Base-by-base conservation (phyloP, 2,797 vertebrate species). In the Oreochromis mossambicus region DNA sequence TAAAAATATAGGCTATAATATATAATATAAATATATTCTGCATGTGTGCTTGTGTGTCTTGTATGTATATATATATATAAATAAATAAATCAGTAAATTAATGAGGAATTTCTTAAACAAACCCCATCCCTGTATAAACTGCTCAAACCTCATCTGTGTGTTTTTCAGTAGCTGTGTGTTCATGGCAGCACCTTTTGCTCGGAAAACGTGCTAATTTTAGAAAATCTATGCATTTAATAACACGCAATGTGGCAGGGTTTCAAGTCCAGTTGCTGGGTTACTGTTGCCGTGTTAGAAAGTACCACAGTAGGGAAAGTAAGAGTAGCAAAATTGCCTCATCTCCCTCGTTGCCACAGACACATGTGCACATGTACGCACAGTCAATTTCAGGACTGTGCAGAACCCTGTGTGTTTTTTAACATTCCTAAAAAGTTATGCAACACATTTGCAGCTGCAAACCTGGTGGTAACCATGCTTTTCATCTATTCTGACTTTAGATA, bases 231-330 rank as follows among this genome's bases (percentile, higher is more conserved):
- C 87, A 89, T 93, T 90, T 90, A 92, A 89, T 86, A 89, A 87
- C 84, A 86, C 79, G 29, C 61, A 29, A 4, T 66, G 82, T 90
- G 88, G 83, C 82, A 68, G 82, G 90, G 87, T 90, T 91, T 93
- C 85, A 87, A 83, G 38, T 90, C 93, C 94, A 96, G 97, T 97
- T 97, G 96, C 97, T 94, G 96, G 95, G 96, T 94, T 95, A 95
- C 96, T 94, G 96, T 96, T 96, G 96, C 96, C 77, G 89, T 88
- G 90, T 79, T 86, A 84, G 90, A 89, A 93, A 83, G 75, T 80
- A 87, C 79, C 79, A 88, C 50, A 81, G 83, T 87, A 87, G 36
- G 70, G 79, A 88, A 83, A 83, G 87, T 78, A 84, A 75, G 75
- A 78, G 78, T 32, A 83, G 82, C 79, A 77, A 89, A 78, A 83